Conservation (phyloP, 2,797 vertebrate species). For the Amazona ochrocephala region DNA sequence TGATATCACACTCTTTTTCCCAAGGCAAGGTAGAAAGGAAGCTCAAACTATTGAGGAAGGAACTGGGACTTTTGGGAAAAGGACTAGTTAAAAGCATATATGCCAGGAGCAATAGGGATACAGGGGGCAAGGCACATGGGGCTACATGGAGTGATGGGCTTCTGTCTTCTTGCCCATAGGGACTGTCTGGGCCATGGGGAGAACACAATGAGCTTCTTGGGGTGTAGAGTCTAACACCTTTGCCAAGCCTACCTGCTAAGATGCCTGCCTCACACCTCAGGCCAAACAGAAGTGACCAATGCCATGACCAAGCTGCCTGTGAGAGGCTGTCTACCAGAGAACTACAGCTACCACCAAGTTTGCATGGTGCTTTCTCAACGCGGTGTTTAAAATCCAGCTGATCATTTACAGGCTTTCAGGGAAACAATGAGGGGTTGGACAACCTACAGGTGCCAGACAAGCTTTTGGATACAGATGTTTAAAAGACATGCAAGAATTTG, state of each 20-base stretch:
- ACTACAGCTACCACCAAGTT: not conserved
- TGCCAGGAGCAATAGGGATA: not conserved
- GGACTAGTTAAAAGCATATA: not conserved
- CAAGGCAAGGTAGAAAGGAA: not conserved
- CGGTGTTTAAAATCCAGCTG: not conserved
- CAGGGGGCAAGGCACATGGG: not conserved
- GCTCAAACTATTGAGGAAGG: not conserved
- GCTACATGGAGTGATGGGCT: rapidly evolving
- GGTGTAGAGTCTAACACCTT: not conserved
- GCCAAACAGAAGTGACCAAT: not conserved
- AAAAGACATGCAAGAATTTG: not conserved
- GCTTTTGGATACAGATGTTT: not conserved
- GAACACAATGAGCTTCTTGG: not conserved
- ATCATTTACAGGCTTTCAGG: not conserved
- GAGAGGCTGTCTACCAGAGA: not conserved
- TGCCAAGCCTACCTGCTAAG: not conserved
- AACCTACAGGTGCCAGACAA: not conserved
- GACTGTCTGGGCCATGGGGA: not conserved
- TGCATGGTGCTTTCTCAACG: not conserved
- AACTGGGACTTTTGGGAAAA: not conserved
- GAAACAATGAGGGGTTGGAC: not conserved
- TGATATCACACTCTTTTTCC: not conserved
- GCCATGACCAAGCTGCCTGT: not conserved
- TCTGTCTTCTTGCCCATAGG: not conserved
- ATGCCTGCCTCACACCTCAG: not conserved